Base-by-base conservation (phyloP, 2,113 vertebrate species). In the Lophochroa leadbeateri region DNA sequence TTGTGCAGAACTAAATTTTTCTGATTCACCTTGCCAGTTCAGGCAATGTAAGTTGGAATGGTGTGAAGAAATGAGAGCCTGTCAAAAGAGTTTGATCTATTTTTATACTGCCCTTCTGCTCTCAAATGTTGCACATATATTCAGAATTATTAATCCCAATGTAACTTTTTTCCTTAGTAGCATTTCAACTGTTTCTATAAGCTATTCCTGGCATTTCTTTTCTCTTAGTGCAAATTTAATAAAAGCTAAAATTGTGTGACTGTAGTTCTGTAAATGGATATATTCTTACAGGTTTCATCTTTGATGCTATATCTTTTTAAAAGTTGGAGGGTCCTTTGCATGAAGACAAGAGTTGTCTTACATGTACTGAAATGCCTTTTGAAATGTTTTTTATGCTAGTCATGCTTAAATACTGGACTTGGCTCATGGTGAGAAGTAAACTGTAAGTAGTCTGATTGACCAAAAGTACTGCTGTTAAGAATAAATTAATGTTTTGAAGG, bases 81-180 rank as follows among this genome's bases (percentile, higher is more conserved):
- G 47, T 69, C 65, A 71, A 31, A 91, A 91, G 41, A 6, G 21
- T 81, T 94, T 91, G 43, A 72, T 87, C 84, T 95, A 49, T 94
- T 91, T 96, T 92, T 87, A 61, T 57, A 27, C 61, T 65, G 43
- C 55, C 52, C 81, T 95, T 95, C 29, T 94, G 47, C 89, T 94
- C 49, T 96, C 70, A 91, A 84, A 79, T 89, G 57, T 27, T 89
- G 29, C 61, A 64, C 4, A 5, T 87, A 3, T 72, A 87, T 85
- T 91, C 95, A 58, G 93, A 96, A 82, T 88, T 85, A 91, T 82
- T 87, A 85, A 82, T 92, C 20, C 10, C 8, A 24, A 19, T 82
- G n/a, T 39, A 3, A 29, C 69, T 94, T 75, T 20, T 92, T 88
- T 74, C 64, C 46, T 75, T 65, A 58, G 84, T 16, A 91, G 60